Percentiles rank a stretch among this genome's conserved stretches.
phyloP scores from a whole-genome alignment of 2,113 vertebrate genomes.

The Chaenogobius annularis region DNA sequence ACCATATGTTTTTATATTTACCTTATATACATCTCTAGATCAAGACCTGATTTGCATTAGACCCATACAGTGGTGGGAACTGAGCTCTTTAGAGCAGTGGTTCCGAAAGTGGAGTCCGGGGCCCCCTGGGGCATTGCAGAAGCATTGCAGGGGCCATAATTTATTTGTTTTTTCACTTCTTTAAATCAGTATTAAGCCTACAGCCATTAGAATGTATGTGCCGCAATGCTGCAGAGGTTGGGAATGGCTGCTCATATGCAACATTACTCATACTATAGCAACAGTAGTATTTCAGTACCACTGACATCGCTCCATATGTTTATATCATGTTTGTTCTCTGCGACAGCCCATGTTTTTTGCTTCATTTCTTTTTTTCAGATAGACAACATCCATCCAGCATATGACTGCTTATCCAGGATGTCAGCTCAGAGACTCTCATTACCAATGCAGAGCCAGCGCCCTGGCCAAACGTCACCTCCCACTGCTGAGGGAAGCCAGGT shows the following conservation, averaged over 20 bases:
- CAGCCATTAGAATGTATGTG: no score
- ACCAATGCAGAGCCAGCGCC: constrained; percentile 17
- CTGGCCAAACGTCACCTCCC: constrained; percentile 12
- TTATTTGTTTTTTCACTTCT: no score
- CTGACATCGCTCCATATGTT: constrained; percentile 22
- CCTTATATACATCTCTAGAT: neutral
- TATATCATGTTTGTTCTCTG: neutral
- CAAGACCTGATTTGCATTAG: neutral
- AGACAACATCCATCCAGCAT: constrained; percentile 20
- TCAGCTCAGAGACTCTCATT: constrained; percentile 25
- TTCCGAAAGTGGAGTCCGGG: no score
- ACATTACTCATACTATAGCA: neutral
- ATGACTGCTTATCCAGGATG: constrained; percentile 4
- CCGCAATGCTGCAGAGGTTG: no score
- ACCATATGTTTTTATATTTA: neutral
- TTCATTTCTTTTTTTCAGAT: neutral
- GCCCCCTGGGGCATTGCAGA: no score
- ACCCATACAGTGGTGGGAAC: neutral
- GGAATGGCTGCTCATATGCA: neutral
- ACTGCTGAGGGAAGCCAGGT: constrained; percentile 15
- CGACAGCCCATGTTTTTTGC: neutral
- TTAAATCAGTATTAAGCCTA: no score
- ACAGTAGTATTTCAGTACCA: constrained; percentile 34
- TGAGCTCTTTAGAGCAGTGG: neutral
- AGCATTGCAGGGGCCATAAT: no score